Conservation (phyloP, 2,797 vertebrate species). For the Lithobates sylvaticus region DNA sequence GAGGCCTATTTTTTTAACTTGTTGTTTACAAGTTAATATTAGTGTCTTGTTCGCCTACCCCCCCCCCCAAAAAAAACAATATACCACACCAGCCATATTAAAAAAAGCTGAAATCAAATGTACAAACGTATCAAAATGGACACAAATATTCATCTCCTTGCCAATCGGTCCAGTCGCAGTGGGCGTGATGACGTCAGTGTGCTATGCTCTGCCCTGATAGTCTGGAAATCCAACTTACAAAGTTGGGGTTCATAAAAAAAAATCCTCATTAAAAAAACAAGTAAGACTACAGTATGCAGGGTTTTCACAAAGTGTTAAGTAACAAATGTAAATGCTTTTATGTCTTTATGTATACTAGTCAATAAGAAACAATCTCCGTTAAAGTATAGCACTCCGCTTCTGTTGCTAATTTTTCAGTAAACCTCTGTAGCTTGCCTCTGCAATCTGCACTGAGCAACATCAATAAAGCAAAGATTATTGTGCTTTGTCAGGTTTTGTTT, state of each 20-base stretch:
- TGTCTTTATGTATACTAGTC: constrained; percentile 8
- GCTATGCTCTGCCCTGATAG: no score
- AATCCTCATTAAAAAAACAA: no score
- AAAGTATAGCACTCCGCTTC: constrained; percentile 72
- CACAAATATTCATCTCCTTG: no score
- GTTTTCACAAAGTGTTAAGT: neutral
- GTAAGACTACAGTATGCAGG: neutral
- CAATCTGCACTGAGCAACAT: constrained; percentile 78
- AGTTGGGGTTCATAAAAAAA: neutral
- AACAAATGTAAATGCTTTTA: neutral
- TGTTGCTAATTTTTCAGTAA: constrained; percentile 79
- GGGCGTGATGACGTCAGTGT: no score
- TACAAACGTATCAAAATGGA: no score
- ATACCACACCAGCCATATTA: no score
- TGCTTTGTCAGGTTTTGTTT: constrained; percentile 88
- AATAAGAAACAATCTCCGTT: constrained; percentile 58
- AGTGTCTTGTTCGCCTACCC: no score
- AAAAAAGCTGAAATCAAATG: no score
- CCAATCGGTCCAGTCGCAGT: no score
- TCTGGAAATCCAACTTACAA: neutral
- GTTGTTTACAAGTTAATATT: no score
- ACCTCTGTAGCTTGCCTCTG: constrained; percentile 78
- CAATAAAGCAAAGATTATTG: constrained; percentile 86
- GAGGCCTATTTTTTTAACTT: no score
- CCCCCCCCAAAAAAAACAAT: no score